Percentiles rank a stretch among this genome's conserved stretches.
These are phyloP conservation scores for Panagrolaimus sp. DNA, from an alignment of 1,140 invertebrate species.

Conservation along the genomic window DNA sequence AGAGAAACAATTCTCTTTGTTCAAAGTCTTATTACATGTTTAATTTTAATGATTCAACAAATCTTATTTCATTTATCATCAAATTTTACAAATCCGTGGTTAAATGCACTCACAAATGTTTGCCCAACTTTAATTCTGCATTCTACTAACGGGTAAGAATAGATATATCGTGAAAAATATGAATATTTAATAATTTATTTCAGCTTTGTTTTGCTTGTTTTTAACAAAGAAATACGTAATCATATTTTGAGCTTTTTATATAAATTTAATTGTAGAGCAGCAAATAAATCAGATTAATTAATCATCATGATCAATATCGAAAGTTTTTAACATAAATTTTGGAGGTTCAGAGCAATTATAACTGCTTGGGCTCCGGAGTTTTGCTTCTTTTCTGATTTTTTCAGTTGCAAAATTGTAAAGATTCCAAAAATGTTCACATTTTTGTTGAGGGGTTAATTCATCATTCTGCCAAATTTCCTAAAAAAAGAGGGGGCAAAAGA, in stretches of 20 bases:
- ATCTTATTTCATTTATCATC: neutral
- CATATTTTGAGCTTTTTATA: neutral
- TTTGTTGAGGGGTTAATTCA: neutral
- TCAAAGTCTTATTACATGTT: neutral
- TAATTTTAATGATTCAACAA: neutral
- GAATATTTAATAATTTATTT: neutral
- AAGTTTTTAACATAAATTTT: neutral
- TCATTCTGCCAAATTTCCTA: neutral
- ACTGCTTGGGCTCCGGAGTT: neutral
- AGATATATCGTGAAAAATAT: neutral
- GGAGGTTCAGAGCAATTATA: neutral
- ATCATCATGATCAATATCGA: neutral
- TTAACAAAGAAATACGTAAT: neutral
- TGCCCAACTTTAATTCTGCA: neutral
- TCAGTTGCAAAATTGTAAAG: conserved; percentile 1
- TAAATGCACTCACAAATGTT: neutral
- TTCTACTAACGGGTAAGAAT: neutral
- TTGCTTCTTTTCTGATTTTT: neutral
- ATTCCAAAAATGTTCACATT: neutral
- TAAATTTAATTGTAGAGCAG: neutral
- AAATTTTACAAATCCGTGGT: neutral
- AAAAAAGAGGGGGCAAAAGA: too few relatives aligned
- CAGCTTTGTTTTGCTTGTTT: neutral
- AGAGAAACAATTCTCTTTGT: neutral
- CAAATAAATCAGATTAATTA: conserved; percentile 3